Base-by-base conservation (phyloP, 2,797 vertebrate species). In the Neoniphon sammara region DNA sequence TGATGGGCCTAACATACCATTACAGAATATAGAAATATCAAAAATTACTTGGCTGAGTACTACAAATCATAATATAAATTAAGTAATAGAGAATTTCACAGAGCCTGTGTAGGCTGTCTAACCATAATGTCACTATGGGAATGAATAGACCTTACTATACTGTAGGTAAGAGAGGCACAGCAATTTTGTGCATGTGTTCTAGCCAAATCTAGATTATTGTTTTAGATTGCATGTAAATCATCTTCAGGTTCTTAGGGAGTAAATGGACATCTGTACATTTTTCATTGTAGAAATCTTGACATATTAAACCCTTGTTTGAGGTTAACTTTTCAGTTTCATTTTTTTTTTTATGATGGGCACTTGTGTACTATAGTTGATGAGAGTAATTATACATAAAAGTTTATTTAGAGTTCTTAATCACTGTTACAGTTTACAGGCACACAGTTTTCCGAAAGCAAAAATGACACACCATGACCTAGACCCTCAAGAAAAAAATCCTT, bases 1-100 rank as follows among this genome's bases (percentile, higher is more conserved):
- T 27, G 36, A 11, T 52, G 30, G 72, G 63, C 67, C 68, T 34
- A 63, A 57, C 65, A 61, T 25, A 68, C 39, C 14, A 14, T 42
- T 36, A 39, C 25, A 50, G 62, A 73, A 50, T 65, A 20, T 17
- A 50, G 44, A 77, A 42, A 47, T 31, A 23, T 21, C 64, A 23
- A 36, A 61, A 49, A 50, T 20, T 11, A 63, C 73, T 75, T 76
- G 27, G 47, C 64, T 80, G 39, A 68, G 36, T 18, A n/a, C 36
- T 57, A 30, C 31, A 49, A 18, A n/a, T 18, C 14, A 18, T 49
- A 20, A 49, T 49, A n/a, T 49, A 53, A 25, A 20, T 39, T 31
- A 58, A n/a, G 31, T 58, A 14, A 46, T 8, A 27, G 12, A 25
- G 42, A 46, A 62, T 39, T 21, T 20, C 23, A 20, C 20, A 59